A percentile compares a stretch with the other conserved stretches of the same genome.
Conservation (phyloP, 2,113 vertebrate genomes). For the Chloropsis cyanopogon region DNA sequence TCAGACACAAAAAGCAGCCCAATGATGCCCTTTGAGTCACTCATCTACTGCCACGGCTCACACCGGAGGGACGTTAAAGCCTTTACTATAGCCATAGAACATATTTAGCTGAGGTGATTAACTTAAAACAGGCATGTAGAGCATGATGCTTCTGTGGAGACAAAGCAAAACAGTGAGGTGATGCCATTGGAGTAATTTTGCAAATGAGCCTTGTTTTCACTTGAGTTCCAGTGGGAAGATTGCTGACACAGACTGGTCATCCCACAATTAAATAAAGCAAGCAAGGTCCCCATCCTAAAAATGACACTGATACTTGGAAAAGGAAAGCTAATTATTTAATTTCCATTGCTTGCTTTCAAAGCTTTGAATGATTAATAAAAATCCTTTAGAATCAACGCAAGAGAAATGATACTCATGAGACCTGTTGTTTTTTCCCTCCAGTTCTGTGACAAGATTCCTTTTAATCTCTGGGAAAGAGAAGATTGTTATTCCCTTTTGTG, state of each 20-base stretch:
- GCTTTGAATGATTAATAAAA: background rate
- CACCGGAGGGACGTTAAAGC: background rate
- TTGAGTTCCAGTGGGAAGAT: background rate
- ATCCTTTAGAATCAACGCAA: background rate
- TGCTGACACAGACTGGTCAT: background rate
- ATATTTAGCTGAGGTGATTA: background rate
- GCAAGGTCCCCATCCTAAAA: background rate
- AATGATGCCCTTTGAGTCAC: background rate
- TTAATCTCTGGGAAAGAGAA: background rate
- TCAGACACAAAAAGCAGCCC: background rate
- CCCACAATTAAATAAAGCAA: background rate
- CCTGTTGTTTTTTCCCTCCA: background rate
- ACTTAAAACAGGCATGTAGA: background rate
- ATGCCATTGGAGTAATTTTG: background rate
- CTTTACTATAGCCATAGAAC: background rate
- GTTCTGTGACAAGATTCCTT: background rate
- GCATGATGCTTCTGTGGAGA: background rate
- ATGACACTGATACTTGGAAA: background rate
- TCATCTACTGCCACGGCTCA: background rate
- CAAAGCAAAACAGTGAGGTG: background rate
- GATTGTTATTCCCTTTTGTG: background rate
- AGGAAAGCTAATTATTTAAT: background rate
- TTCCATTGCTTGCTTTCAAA: background rate
- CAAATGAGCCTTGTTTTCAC: background rate
- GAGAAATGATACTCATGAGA: background rate